Evolutionary conservation across 2,113 vertebrate genomes (phyloP), one percentile per base, ranked within the genome.

Genomic region (Polypterus senegalus): DNA sequence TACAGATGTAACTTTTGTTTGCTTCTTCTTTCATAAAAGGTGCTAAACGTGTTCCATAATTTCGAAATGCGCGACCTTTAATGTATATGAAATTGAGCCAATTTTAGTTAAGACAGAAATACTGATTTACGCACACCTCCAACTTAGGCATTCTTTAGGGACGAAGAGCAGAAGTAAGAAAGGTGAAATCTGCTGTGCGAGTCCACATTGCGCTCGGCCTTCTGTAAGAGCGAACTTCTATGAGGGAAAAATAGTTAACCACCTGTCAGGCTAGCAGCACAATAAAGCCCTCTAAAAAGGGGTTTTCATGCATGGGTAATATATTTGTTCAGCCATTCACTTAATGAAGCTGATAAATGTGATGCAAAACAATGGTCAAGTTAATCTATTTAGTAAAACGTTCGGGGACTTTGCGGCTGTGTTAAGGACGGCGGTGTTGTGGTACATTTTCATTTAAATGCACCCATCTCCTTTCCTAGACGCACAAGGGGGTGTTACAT

Each of bases 321-420:
- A 93, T 94, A 97, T 94, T 93, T 93, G 93, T 91, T 92, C 91
- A 91, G 86, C 88, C 79, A 90, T 91, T 95, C 91, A 92, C 91
- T 91, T 92, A 93, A 92, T 89, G 91, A 91, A 87, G 86, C 89
- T 89, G 88, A 92, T 87, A 91, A 86, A 86, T 88, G 84, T 86
- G 87, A 80, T 65, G 74, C 83, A 79, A 92, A 83, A 96, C 91
- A 94, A 97, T 91, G 74, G 85, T 84, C 82, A 88, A 92, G 89
- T 94, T 93, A 91, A 92, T 95, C 88, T 92, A 82, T 92, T 92
- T 92, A 90, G 89, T 94, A 87, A 93, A 93, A 83, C 85, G 84
- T 87, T 85, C 81, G 75, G 79, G 83, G 82, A 87, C 84, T 87
- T 83, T 84, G 79, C 83, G 81, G 79, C 84, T 71, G 77, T 69